Conservation (phyloP, 1,140 invertebrate genomes). For the Brachionus asplanchnoidis region DNA sequence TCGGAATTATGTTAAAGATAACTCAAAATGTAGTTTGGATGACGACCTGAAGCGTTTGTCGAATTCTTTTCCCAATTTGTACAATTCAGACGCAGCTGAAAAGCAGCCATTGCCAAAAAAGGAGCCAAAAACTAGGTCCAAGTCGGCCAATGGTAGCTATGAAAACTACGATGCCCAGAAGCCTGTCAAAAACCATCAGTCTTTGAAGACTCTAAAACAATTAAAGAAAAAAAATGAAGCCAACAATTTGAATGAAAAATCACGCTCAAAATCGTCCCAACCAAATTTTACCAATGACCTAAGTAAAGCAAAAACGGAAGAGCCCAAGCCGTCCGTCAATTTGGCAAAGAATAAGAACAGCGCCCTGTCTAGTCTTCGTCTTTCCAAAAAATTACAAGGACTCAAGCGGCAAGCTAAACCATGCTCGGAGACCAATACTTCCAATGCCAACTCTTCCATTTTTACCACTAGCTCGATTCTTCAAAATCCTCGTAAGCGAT, state of each 20-base stretch:
- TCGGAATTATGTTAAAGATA: slow-evolving; percentile 7
- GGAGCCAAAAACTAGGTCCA: background rate
- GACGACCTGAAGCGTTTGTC: background rate
- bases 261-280: slow-evolving; percentile 11
- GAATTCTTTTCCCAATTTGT: slow-evolving; percentile 9
- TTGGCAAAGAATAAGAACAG: background rate
- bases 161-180: background rate
- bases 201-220: slow-evolving; percentile 7
- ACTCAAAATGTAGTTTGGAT: background rate
- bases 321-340: background rate
- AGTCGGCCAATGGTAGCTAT: background rate
- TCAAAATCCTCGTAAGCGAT: background rate
- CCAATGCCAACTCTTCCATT: background rate
- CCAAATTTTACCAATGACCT: background rate
- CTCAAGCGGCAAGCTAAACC: background rate
- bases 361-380: background rate
- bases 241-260: background rate
- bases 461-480: slow-evolving; percentile 7
- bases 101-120: background rate
- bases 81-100: background rate
- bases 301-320: background rate
- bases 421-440: background rate
- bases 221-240: background rate
- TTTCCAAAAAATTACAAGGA: background rate
- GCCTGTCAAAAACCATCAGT: background rate